Conservation (phyloP, 2,113 vertebrate species). For the Rhinichthys klamathensis region DNA sequence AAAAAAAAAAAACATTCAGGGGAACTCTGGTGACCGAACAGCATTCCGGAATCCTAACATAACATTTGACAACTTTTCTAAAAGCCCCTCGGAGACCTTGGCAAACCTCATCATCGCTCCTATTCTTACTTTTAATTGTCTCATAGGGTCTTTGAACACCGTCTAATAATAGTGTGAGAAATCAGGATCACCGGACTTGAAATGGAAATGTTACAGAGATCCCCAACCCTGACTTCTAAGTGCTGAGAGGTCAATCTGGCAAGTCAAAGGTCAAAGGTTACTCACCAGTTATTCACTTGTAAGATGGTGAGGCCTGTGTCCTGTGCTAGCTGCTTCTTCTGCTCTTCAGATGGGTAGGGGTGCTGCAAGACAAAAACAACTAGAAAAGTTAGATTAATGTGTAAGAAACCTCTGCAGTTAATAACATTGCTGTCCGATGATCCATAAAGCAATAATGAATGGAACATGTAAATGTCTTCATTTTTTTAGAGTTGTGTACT, state of each 20-base stretch:
- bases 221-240: conserved; percentile 13
- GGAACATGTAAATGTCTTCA: conserved; percentile 7
- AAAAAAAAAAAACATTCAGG: not conserved
- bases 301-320: conserved; percentile 78
- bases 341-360: conserved; percentile 74
- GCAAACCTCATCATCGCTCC: not conserved
- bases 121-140: conserved; percentile 17
- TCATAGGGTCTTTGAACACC: not conserved
- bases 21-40: not conserved
- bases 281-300: conserved; percentile 78
- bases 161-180: conserved; percentile 33
- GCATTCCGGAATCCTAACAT: not conserved
- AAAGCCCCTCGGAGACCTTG: conserved; percentile 16
- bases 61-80: conserved; percentile 25
- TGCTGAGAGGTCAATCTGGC: conserved; percentile 17
- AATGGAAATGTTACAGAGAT: conserved; percentile 32
- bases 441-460: conserved; percentile 4
- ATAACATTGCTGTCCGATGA: not conserved
- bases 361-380: conserved; percentile 34
- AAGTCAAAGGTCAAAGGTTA: conserved; percentile 21
- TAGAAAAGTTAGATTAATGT: not conserved
- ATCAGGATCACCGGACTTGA: conserved; percentile 35
- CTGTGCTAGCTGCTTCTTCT: conserved; percentile 77
- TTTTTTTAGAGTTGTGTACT: conserved; percentile 6
- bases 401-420: not conserved